Evolutionary conservation across 2,888 invertebrate genomes (phyloP), one percentile per base, ranked within the genome.

Genomic region (Deilephila elpenor): DNA sequence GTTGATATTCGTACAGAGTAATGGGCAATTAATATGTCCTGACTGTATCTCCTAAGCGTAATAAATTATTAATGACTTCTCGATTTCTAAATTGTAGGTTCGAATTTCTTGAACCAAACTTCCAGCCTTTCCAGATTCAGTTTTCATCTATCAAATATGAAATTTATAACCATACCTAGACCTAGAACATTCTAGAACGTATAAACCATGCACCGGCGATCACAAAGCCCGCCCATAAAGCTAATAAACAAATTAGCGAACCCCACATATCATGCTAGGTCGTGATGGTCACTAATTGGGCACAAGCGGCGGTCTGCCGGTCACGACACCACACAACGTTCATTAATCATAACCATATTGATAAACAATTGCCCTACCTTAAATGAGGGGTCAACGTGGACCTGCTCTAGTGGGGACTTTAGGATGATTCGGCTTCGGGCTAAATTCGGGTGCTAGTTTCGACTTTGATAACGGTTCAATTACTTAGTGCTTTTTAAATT

Each of bases 351-450:
- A 91, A 86, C 81, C 86, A 85, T 92, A 93, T 93, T 93, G 92
- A 94, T 93, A 94, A 94, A 93, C 94, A 93, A 94, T 93, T 93
- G 93, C 91, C 90, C 92, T 90, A 91, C 88, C 93, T 94, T 93
- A 93, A 93, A 94, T 92, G 89, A 93, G 93, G 89, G 93, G 93
- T 94, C 94, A 93, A 85, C 62, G 62, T 67, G 19, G 64, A 59
- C 64, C 25, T 29, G 6, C 51, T 3, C 19, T 34, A 51, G 61
- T 51, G n/a, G 34, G 44, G 20, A n/a, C 44, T 60, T 56, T 37
- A 71, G 56, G 71, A 29, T 71, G 34, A 37, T 44, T 60, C 60
- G 71, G 59, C 14, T 59, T 71, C 56, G 32, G 53, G 25, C 51
- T 53, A n/a, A 6, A 32, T 53, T 70, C 44, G 64, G 64, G 2